Evolutionary conservation across 64 coral and sea anemone genomes (phyloP).

Genomic region (Orbicella faveolata): DNA sequence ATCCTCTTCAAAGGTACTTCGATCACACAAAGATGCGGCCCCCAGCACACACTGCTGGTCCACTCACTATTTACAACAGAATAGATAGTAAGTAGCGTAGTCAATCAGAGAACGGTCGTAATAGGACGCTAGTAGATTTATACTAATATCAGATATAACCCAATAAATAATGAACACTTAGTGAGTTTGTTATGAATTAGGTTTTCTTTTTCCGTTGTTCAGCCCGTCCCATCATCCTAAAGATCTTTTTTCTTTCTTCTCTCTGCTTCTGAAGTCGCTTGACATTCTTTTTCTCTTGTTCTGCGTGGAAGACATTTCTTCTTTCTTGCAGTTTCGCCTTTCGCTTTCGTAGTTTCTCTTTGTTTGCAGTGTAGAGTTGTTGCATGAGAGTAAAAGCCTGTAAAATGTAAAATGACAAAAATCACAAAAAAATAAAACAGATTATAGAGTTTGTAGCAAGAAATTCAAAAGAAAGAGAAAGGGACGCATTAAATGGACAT

Average conservation of each 20-base stretch:
- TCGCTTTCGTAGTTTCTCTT: constrained; percentile 89
- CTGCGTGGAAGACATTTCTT: constrained; percentile 63
- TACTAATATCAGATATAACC: too few relatives aligned
- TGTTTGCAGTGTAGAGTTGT: constrained; percentile 89
- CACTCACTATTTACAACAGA: too few relatives aligned
- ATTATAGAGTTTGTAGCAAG: too few relatives aligned
- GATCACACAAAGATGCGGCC: too few relatives aligned
- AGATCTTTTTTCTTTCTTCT: constrained; percentile 94
- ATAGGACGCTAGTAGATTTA: too few relatives aligned
- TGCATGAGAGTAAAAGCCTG: constrained; percentile 92
- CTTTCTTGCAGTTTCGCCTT: constrained; percentile 78
- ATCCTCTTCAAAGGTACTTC: too few relatives aligned
- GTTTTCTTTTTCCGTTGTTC: constrained; percentile 68
- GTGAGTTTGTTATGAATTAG: not conserved
- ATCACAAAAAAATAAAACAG: too few relatives aligned
- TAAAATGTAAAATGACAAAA: not conserved
- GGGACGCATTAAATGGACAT: too few relatives aligned
- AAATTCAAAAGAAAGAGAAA: too few relatives aligned
- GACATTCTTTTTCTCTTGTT: constrained; percentile 70
- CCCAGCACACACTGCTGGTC: too few relatives aligned
- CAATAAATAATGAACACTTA: not conserved
- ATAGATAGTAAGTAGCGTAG: too few relatives aligned
- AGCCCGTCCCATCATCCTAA: constrained; percentile 78
- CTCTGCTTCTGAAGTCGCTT: constrained; percentile 76
- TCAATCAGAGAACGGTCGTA: too few relatives aligned